A percentile compares a stretch with the other conserved stretches of the same genome.
These are phyloP conservation scores for Byasa hedistus DNA, from an alignment of 2,888 invertebrate species.

Conservation along the genomic window DNA sequence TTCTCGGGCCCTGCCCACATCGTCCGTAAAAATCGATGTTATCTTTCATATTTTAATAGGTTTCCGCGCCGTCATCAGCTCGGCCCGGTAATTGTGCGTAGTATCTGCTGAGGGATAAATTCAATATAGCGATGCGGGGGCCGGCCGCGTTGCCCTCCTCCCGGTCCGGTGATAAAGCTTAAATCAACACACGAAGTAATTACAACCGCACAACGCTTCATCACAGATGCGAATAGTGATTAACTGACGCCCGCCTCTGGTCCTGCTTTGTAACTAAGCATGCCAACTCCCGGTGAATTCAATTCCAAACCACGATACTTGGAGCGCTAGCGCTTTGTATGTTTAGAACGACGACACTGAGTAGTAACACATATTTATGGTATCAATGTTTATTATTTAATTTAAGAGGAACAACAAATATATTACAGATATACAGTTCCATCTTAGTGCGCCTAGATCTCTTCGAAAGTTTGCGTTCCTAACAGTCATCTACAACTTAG, in stretches of 20 bases:
- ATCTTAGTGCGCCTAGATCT: too few species aligned
- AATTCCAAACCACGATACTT: background rate
- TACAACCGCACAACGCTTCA: constrained; percentile 74
- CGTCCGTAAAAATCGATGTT: constrained; percentile 74
- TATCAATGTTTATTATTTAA: too few species aligned
- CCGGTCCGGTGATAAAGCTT: constrained; percentile 69
- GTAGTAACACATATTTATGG: too few species aligned
- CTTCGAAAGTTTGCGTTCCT: too few species aligned
- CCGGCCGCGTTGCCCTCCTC: constrained; percentile 49
- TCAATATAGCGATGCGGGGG: constrained; percentile 59
- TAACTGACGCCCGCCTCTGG: constrained; percentile 62
- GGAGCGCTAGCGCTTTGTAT: too few species aligned
- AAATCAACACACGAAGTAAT: constrained; percentile 78
- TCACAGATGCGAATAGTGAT: constrained; percentile 75
- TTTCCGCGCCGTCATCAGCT: constrained; percentile 74
- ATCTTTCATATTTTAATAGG: constrained; percentile 78
- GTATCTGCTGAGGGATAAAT: constrained; percentile 61
- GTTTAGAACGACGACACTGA: too few species aligned
- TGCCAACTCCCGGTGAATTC: constrained; percentile 19
- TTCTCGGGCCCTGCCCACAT: constrained; percentile 72
- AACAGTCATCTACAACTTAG: too few species aligned
- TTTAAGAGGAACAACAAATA: too few species aligned
- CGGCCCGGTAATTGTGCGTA: constrained; percentile 66
- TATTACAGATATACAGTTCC: too few species aligned
- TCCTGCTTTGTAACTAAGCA: constrained; percentile 35